phyloP scores from a whole-genome alignment of 2,888 invertebrate genomes.

The Lasioglossum pauxillum region DNA sequence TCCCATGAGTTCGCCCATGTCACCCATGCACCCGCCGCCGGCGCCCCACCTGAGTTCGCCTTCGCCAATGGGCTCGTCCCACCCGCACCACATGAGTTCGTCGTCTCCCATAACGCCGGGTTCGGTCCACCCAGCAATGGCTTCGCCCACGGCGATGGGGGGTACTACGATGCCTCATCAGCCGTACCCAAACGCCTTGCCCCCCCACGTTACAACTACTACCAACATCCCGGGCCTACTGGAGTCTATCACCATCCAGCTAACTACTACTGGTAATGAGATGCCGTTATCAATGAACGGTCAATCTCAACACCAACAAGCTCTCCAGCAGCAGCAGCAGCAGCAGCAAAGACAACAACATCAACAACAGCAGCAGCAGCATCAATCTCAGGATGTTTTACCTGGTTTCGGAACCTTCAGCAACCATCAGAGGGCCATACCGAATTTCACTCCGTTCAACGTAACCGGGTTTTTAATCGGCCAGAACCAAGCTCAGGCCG shows the following conservation, averaged over 20 bases:
- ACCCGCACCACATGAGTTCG: slow-evolving; percentile 83
- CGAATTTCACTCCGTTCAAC: slow-evolving; percentile 89
- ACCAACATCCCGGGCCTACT: slow-evolving; percentile 84
- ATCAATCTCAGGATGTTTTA: slow-evolving; percentile 80
- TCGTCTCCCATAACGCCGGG: slow-evolving; percentile 84
- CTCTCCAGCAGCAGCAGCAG: slow-evolving; percentile 83
- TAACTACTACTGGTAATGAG: slow-evolving; percentile 93
- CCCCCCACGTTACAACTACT: slow-evolving; percentile 93
- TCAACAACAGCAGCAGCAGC: slow-evolving; percentile 85
- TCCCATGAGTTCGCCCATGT: slow-evolving; percentile 82
- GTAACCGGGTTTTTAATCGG: slow-evolving; percentile 86
- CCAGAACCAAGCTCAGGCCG: slow-evolving; percentile 86
- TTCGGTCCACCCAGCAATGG: slow-evolving; percentile 78
- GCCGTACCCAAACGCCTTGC: slow-evolving; percentile 93
- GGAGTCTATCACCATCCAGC: slow-evolving; percentile 85
- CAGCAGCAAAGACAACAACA: slow-evolving; percentile 83
- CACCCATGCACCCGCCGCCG: slow-evolving; percentile 79
- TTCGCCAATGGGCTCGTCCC: slow-evolving; percentile 80
- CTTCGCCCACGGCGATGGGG: slow-evolving; percentile 81
- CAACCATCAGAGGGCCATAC: slow-evolving; percentile 85
- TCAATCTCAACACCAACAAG: slow-evolving; percentile 84
- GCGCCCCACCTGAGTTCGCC: slow-evolving; percentile 81
- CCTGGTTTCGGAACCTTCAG: slow-evolving; percentile 81
- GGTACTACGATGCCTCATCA: slow-evolving; percentile 83
- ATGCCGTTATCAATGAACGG: slow-evolving; percentile 77